Conservation (phyloP, 2,888 invertebrate species). For the Artemia sp. region DNA sequence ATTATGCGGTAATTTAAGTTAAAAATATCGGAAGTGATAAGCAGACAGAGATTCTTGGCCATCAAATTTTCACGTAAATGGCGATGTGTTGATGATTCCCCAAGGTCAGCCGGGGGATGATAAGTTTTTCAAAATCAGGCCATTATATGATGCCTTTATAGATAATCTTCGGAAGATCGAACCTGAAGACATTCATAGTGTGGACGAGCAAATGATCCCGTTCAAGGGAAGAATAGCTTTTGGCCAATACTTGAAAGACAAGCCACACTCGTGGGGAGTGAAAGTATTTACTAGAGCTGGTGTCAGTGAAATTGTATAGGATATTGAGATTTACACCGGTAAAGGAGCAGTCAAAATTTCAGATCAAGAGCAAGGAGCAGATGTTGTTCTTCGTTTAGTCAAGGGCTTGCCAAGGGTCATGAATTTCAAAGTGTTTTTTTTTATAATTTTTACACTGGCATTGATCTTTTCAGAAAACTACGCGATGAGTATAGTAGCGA, state of each 20-base stretch:
- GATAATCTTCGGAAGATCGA: not conserved
- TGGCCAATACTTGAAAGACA: no score
- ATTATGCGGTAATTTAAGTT: no score
- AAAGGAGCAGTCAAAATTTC: not conserved
- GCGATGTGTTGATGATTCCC: no score
- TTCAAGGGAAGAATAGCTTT: no score
- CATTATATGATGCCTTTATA: not conserved
- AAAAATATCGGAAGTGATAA: no score
- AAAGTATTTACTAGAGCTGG: no score
- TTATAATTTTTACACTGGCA: not conserved
- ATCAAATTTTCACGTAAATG: no score
- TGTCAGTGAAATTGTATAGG: not conserved
- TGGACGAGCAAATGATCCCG: not conserved
- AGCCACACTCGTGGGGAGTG: no score
- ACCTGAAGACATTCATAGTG: not conserved
- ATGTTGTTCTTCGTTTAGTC: not conserved
- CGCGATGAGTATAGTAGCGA: not conserved
- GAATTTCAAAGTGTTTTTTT: not conserved
- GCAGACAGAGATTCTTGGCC: no score
- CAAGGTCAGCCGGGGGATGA: not conserved
- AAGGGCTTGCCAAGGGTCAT: not conserved
- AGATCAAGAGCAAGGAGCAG: conserved; percentile 9
- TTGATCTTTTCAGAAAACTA: not conserved
- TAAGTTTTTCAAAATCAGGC: not conserved
- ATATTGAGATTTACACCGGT: conserved; percentile 6